Evolutionary conservation across 1,140 invertebrate genomes (phyloP).

Genomic region (Lysiphlebus fabarum): DNA sequence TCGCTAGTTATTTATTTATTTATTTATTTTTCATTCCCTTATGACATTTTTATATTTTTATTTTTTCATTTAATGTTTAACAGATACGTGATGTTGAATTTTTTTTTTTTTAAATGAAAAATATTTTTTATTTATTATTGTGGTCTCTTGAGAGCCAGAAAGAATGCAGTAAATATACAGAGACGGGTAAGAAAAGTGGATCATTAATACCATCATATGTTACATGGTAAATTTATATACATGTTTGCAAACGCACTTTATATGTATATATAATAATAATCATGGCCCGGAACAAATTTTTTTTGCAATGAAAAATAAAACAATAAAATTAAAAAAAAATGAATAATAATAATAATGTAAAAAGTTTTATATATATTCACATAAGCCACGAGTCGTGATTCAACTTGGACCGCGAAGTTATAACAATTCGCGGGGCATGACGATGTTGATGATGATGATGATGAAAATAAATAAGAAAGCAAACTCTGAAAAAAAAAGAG

Average conservation of each 20-base stretch:
- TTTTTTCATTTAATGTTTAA: constrained; percentile 13
- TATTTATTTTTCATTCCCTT: too few relatives aligned
- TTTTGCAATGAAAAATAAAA: too few relatives aligned
- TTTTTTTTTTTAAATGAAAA: constrained; percentile 12
- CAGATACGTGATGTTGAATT: constrained; percentile 17
- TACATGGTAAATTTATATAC: neutral
- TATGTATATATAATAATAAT: constrained; percentile 14
- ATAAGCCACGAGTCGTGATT: constrained; percentile 7
- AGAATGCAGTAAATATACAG: constrained; percentile 6
- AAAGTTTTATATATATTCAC: neutral
- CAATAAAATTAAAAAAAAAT: too few relatives aligned
- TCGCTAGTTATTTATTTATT: too few relatives aligned
- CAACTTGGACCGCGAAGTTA: constrained; percentile 6
- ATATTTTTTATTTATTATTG: neutral
- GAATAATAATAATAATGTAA: too few relatives aligned
- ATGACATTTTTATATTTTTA: neutral
- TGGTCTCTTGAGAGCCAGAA: constrained; percentile 10
- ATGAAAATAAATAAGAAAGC: neutral
- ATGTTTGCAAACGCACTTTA: constrained; percentile 15
- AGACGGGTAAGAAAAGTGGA: constrained; percentile 3
- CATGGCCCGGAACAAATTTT: too few relatives aligned
- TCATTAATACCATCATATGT: neutral
- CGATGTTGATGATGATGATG: constrained; percentile 19
- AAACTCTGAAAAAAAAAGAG: constrained; percentile 14
- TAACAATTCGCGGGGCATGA: constrained; percentile 8